Conservation (phyloP, 2,113 vertebrate species). For the Anarhynchus alexandrinus region DNA sequence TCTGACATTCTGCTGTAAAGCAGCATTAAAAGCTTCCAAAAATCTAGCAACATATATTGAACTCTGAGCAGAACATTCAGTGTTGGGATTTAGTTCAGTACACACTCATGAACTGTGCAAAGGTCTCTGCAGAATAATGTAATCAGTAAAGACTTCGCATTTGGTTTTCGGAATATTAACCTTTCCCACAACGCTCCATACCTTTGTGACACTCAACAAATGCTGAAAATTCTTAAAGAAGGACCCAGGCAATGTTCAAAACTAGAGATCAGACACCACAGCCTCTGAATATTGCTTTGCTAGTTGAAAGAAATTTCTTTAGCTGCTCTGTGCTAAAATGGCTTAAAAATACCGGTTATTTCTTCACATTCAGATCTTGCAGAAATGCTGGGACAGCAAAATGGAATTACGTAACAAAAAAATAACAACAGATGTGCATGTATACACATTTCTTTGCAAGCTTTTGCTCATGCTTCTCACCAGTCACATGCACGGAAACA, state of each 20-base stretch:
- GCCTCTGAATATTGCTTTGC: neutral
- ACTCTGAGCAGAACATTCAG: neutral
- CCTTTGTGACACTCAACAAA: neutral
- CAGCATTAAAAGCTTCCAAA: neutral
- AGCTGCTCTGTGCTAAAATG: neutral
- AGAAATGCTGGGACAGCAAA: neutral
- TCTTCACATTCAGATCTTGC: neutral
- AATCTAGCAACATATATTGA: neutral
- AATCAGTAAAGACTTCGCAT: neutral
- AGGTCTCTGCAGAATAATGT: constrained; percentile 11
- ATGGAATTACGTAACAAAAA: neutral
- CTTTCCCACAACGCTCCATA: neutral
- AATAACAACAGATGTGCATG: neutral
- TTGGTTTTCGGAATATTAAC: neutral
- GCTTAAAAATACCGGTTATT: neutral
- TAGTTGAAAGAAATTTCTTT: neutral
- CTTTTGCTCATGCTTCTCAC: neutral
- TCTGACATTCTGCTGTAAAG: neutral
- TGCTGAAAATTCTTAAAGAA: neutral
- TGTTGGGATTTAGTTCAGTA: neutral
- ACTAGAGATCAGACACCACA: neutral
- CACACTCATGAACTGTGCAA: neutral
- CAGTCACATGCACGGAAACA: neutral
- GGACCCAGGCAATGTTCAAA: neutral
- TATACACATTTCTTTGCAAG: neutral